phyloP scores from a whole-genome alignment of 2,797 vertebrate genomes.

The Acridotheres tristis region DNA sequence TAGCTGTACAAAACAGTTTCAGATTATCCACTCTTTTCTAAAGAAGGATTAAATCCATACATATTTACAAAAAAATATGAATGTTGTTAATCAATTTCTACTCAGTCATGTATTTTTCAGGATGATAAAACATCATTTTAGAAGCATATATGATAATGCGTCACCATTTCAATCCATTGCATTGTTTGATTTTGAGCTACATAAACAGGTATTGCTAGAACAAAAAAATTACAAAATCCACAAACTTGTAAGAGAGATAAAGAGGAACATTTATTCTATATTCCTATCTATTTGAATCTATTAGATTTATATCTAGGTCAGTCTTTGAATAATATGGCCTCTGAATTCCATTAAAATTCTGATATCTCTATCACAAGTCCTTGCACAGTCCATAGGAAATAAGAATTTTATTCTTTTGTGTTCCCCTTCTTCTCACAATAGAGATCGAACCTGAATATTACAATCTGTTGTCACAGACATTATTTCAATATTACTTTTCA shows the following conservation, averaged over 20 bases:
- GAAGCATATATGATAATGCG: background rate
- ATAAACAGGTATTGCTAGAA: background rate
- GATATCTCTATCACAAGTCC: background rate
- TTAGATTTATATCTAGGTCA: background rate
- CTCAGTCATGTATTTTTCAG: background rate
- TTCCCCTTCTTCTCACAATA: background rate
- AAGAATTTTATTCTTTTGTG: constrained; percentile 19
- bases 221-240: background rate
- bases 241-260: background rate
- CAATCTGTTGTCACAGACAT: background rate
- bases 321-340: background rate
- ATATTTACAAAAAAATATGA: background rate
- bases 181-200: background rate
- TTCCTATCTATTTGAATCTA: background rate
- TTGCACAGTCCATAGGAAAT: background rate
- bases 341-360: background rate
- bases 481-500: background rate
- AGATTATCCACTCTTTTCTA: background rate
- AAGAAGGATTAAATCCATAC: background rate
- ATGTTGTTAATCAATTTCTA: background rate
- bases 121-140: background rate
- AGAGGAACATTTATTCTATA: background rate
- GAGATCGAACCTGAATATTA: background rate
- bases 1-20: background rate
- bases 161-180: background rate